Evolutionary conservation across 1,140 invertebrate genomes (phyloP), one percentile per base, ranked within the genome.

Genomic region (Drosophila subobscura): DNA sequence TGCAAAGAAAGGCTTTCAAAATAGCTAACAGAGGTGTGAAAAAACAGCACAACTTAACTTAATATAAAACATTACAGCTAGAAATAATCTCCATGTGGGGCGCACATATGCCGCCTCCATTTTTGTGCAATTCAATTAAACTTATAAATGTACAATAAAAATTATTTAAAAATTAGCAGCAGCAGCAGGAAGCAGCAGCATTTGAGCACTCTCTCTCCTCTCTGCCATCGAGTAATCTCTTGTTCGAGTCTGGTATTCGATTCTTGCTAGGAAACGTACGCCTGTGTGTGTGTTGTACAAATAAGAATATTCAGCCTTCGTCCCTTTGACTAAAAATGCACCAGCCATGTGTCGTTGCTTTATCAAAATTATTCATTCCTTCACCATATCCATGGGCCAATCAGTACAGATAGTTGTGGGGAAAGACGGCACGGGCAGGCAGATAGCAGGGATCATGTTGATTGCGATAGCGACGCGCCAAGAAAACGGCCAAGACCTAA

Each of bases 401-500:
- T 70, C 71, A 91, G 64, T 91, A 91, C 16, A 81, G 66, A 73
- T 91, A 91, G 89, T 94, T 93, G 81, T 93, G 92, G 47, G 95
- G 94, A 92, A 95, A 95, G 77, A 95, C 92, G 70, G 94, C 94
- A 78, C 94, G 94, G 52, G 94, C 93, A 88, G 93, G 93, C 92
- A 94, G 93, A 85, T 94, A 93, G 72, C 93, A 92, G 55, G 95
- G 94, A 93, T 95, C 94, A 44, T 94, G 93, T 92, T 95, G 95
- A 92, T 96, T 96, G 88, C 95, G 93, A 90, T 95, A 96, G 76
- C 93, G 93, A 91, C 94, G 93, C 57, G 95, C 95, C 89, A 96
- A 92, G 90, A 95, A 95, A 77, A 95, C 94, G 89, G 95, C 95
- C 85, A 96, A 93, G 79, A 96, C 93, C 96, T 96, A 4, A 10